Base-by-base conservation (phyloP, 2,888 invertebrate genomes). In the Oithona nana region DNA sequence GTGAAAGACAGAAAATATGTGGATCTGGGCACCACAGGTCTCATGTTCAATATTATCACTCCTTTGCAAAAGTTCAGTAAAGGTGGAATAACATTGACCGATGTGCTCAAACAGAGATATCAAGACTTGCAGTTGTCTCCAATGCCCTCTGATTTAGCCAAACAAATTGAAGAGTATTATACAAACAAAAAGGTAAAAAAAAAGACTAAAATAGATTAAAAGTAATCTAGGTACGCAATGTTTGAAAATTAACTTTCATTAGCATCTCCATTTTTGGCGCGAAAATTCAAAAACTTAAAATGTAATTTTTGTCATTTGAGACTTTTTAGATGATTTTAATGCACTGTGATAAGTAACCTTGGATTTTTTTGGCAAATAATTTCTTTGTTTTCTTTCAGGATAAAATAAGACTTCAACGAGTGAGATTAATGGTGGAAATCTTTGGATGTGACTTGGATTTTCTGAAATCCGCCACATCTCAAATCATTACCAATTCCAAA, bases 401-500 rank as follows among this genome's bases (percentile, higher is more conserved):
- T 26, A 20, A 26, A 11, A 26, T 54, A 16, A 54, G 26, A 11
- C 54, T 54, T 4, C 54, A 54, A 54, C 54, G 26, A 11, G 54
- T 54, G 3, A 16, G 54, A 2, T 26, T 54, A 3, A 16, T 54
- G 26, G 26, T 26, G 16, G 54, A 54, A 54, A 24, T 54, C 24
- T 54, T 54, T 26, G 22, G 24, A 1, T 20, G 22, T 16, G 54
- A 54, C 26, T 26, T 54, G 24, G 24, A 3, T 24, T 54, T 54
- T 26, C 22, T 24, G 3, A 54, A 20, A 3, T 54, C 54, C 13
- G 54, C 24, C 54, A 24, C 26, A 16, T 54, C 54, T 20, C 24
- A 54, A 11, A 26, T 54, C 24, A 54, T 54, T 11, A 54, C 54
- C 26, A 54, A 54, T 54, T 54, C 54, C 54, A 54, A 54, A 26